Conservation (phyloP, 2,888 invertebrate species). For the Drosophila emarginata region DNA sequence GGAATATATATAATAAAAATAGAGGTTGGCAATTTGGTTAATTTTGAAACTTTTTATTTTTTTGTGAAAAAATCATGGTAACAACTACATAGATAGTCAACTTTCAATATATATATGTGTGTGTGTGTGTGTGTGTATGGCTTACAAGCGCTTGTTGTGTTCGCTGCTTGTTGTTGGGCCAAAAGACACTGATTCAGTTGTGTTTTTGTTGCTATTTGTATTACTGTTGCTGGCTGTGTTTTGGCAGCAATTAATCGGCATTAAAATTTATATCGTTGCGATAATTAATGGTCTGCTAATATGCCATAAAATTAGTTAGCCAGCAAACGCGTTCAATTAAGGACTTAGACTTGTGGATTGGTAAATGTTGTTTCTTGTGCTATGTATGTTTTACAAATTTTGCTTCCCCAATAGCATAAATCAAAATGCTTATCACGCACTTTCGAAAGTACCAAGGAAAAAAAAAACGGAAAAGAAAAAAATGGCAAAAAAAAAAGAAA, state of each 20-base stretch:
- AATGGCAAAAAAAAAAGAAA: slow-evolving; percentile 19
- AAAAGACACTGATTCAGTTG: slow-evolving; percentile 31
- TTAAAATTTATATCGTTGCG: slow-evolving; percentile 72
- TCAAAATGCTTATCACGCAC: slow-evolving; percentile 76
- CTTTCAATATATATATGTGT: slow-evolving; percentile 8
- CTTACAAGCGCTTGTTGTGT: slow-evolving; percentile 55
- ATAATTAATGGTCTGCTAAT: slow-evolving; percentile 75
- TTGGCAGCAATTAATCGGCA: slow-evolving; percentile 77
- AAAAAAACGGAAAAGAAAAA: slow-evolving; percentile 7
- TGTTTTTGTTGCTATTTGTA: slow-evolving; percentile 28
- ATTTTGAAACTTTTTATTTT: slow-evolving; percentile 9
- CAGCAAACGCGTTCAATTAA: slow-evolving; percentile 72
- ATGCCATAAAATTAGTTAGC: slow-evolving; percentile 74
- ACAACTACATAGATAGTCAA: slow-evolving; percentile 21
- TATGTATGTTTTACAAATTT: slow-evolving; percentile 21
- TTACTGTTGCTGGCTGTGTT: slow-evolving; percentile 54
- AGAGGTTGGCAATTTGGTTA: slow-evolving; percentile 15
- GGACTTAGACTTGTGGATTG: slow-evolving; percentile 55
- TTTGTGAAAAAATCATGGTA: slow-evolving; percentile 16
- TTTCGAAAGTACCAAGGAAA: slow-evolving; percentile 31
- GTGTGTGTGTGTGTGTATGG: slow-evolving; percentile 12
- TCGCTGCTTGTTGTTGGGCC: slow-evolving; percentile 49
- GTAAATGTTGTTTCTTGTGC: slow-evolving; percentile 3
- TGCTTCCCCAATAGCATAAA: slow-evolving; percentile 67
- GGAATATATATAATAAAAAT: slow-evolving; percentile 24